These are phyloP conservation scores for Mylabris phalerata DNA, from an alignment of 1,140 invertebrate genomes.

Conservation along the genomic window DNA sequence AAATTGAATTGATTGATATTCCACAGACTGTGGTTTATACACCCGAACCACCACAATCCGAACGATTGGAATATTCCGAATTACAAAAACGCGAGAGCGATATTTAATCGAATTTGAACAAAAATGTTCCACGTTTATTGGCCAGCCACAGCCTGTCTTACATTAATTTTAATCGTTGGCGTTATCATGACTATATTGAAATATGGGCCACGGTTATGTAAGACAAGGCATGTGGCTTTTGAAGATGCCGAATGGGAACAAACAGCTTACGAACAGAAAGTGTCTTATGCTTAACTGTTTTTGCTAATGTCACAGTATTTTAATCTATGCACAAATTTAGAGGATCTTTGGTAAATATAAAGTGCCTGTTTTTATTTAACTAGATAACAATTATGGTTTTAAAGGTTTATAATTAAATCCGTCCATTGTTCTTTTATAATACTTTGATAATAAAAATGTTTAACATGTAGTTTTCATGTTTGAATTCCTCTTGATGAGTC, in stretches of 20 bases:
- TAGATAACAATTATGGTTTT: background rate
- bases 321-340: background rate
- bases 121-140: constrained; percentile 39
- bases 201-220: constrained; percentile 61
- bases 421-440: constrained; percentile 9
- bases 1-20: constrained; percentile 49
- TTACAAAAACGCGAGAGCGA: constrained; percentile 75
- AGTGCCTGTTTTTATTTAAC: constrained; percentile 1
- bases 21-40: constrained; percentile 35
- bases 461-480: too few relatives aligned
- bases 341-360: background rate
- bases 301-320: background rate
- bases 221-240: constrained; percentile 57
- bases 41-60: constrained; percentile 28
- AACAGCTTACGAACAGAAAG: constrained; percentile 56
- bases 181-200: constrained; percentile 68
- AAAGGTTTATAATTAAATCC: background rate
- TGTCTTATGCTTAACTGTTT: constrained; percentile 29
- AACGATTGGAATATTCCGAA: constrained; percentile 59
- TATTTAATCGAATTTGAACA: constrained; percentile 49
- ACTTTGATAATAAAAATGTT: background rate
- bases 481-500: too few relatives aligned
- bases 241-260: constrained; percentile 52
- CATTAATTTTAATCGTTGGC: constrained; percentile 60
- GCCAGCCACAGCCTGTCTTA: constrained; percentile 62